These are phyloP conservation scores for Chloromyia formosa DNA, from an alignment of 2,888 invertebrate species.

Conservation along the genomic window DNA sequence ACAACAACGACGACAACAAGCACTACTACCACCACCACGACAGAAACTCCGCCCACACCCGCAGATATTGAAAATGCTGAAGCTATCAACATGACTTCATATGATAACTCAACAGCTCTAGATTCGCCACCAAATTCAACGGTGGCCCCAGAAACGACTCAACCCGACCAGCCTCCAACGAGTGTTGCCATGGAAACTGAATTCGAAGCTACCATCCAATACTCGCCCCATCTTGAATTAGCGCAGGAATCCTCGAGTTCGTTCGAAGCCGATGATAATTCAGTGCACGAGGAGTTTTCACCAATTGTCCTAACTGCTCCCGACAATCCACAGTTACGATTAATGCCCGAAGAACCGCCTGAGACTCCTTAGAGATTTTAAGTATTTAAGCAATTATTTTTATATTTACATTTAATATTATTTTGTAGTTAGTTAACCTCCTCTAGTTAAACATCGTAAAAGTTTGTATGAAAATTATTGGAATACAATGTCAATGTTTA, in stretches of 20 bases:
- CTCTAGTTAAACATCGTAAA: slow-evolving; percentile 36
- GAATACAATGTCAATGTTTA: slow-evolving; percentile 14
- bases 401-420: slow-evolving; percentile 38
- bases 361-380: slow-evolving; percentile 58
- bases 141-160: neutral
- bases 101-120: slow-evolving; percentile 51
- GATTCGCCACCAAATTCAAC: slow-evolving; percentile 47
- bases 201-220: slow-evolving; percentile 41
- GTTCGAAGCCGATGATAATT: slow-evolving; percentile 57
- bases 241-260: slow-evolving; percentile 34
- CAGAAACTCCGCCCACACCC: slow-evolving; percentile 3
- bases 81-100: slow-evolving; percentile 54
- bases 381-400: slow-evolving; percentile 33
- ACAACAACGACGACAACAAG: slow-evolving; percentile 51
- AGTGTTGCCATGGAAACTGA: slow-evolving; percentile 23
- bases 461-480: slow-evolving; percentile 27
- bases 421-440: slow-evolving; percentile 39
- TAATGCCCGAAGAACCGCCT: slow-evolving; percentile 63
- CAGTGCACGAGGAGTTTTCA: slow-evolving; percentile 61
- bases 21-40: slow-evolving; percentile 53
- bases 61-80: slow-evolving; percentile 48
- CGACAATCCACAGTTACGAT: slow-evolving; percentile 59
- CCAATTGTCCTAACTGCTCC: slow-evolving; percentile 54
- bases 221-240: slow-evolving; percentile 30
- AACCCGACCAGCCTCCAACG: neutral